Evolutionary conservation across 2,888 invertebrate genomes (phyloP).

Genomic region (Apamea monoglypha): DNA sequence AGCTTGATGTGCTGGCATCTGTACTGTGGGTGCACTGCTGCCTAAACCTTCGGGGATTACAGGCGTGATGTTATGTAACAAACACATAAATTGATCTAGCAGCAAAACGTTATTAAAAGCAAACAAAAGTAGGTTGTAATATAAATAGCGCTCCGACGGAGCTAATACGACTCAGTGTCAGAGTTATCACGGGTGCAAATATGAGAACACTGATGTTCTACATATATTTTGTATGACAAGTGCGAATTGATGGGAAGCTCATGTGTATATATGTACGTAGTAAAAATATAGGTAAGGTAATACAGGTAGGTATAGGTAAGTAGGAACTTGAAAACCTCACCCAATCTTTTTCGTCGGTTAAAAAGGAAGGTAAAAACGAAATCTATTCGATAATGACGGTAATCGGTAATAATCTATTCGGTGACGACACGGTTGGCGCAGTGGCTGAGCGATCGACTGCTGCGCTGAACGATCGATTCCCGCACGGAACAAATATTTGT

Average conservation of each 20-base stretch:
- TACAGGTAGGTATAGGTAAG: too few relatives aligned
- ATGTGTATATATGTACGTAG: too few relatives aligned
- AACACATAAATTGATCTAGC: conserved; percentile 12
- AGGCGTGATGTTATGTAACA: background rate
- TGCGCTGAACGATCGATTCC: too few relatives aligned
- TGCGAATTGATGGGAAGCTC: background rate
- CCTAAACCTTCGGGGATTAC: background rate
- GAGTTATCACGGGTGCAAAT: conserved; percentile 56
- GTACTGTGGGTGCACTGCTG: too few relatives aligned
- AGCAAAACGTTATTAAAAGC: conserved; percentile 44
- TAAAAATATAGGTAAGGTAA: too few relatives aligned
- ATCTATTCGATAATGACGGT: background rate
- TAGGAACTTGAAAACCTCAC: background rate
- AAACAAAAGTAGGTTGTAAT: conserved; percentile 51
- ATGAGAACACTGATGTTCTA: conserved; percentile 16
- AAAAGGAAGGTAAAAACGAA: too few relatives aligned
- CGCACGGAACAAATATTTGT: too few relatives aligned
- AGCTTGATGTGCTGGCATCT: too few relatives aligned
- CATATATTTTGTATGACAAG: conserved; percentile 18
- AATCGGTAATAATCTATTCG: too few relatives aligned
- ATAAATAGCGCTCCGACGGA: conserved; percentile 56
- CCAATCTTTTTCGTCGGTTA: background rate
- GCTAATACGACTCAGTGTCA: conserved; percentile 62
- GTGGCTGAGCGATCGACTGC: too few relatives aligned
- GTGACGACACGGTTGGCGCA: too few relatives aligned